Evolutionary conservation across 1,140 invertebrate genomes (phyloP), one percentile per base, ranked within the genome.

Genomic region (Polypedilum pembai): DNA sequence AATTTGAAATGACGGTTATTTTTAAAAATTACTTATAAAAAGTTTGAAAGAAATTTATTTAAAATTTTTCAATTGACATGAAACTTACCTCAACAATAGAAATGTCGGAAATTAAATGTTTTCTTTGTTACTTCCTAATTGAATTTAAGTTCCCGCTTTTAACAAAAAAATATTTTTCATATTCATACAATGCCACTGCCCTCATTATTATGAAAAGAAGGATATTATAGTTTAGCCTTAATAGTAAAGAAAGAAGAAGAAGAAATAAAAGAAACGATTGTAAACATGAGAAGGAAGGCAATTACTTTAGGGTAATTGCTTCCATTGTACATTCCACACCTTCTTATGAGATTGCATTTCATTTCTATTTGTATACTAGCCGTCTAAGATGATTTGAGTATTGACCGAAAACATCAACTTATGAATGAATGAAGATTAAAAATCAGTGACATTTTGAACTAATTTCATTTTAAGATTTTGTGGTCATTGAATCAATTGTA

Each of bases 391-490:
- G n/a, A 56, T 56, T 12, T 56, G 45, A 15, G 45, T n/a, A 56
- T 20, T 69, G 65, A 69, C 65, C 65, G 20, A 21, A 69, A 69
- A 69, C 65, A 69, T 69, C 65, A 69, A 69, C 17, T 69, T 18
- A 20, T 33, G 24, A 33, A 33, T 33, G 24, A 33, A 33, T 20
- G 0, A 69, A 69, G 65, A 56, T 56, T 56, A 56, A 56, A 18
- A 10, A 56, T 56, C 20, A 69, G 17, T 20, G 17, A 21, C 65
- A 7, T 69, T 69, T 21, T 21, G 65, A 69, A 69, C 65, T 21
- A 69, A 69, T 69, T 69, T 69, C 15, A 20, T 69, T 20, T 20
- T 21, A 21, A 8, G 17, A 69, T 69, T 69, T 69, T 69, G 17
- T 69, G 65, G 65, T 69, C 65, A 69, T 18, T 69, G 15, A 18